phyloP scores from a whole-genome alignment of 1,140 invertebrate genomes.

The Elymnias hypermnestra region DNA sequence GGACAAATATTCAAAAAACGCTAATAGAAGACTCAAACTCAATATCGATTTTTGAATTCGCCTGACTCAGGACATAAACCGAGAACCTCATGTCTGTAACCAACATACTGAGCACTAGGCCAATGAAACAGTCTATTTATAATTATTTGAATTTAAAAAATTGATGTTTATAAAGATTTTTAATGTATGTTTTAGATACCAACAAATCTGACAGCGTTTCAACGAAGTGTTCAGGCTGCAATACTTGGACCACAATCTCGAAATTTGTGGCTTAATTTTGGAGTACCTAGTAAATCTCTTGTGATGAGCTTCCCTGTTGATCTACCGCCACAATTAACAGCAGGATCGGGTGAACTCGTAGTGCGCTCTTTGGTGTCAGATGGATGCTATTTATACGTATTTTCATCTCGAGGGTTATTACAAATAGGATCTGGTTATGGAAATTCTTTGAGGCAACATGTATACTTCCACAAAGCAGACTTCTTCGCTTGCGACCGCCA shows the following conservation, averaged over 20 bases:
- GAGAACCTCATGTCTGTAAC: too few species aligned
- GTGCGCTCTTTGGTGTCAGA: constrained; percentile 87
- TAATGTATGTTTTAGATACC: constrained; percentile 82
- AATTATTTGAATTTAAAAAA: too few species aligned
- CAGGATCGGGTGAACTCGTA: constrained; percentile 47
- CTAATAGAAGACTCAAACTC: too few species aligned
- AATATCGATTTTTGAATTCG: too few species aligned
- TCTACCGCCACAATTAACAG: constrained; percentile 62
- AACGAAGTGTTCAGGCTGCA: constrained; percentile 92
- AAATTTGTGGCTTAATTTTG: constrained; percentile 92
- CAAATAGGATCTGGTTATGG: constrained; percentile 96
- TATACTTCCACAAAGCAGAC: constrained; percentile 88
- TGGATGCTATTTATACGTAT: constrained; percentile 91
- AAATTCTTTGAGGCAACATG: constrained; percentile 90
- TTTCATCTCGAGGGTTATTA: constrained; percentile 85
- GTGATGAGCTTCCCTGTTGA: constrained; percentile 83
- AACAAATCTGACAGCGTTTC: constrained; percentile 88
- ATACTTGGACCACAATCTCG: constrained; percentile 88
- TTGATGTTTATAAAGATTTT: constrained; percentile 1
- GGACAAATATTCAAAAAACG: too few species aligned
- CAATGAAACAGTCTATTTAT: too few species aligned
- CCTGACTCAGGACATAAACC: too few species aligned
- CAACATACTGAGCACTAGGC: too few species aligned
- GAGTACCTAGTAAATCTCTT: constrained; percentile 86
- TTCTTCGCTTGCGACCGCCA: constrained; percentile 85